These are phyloP conservation scores for Actinopyga echinites DNA, from an alignment of 53 echinoderm and acorn worm species.

Conservation along the genomic window DNA sequence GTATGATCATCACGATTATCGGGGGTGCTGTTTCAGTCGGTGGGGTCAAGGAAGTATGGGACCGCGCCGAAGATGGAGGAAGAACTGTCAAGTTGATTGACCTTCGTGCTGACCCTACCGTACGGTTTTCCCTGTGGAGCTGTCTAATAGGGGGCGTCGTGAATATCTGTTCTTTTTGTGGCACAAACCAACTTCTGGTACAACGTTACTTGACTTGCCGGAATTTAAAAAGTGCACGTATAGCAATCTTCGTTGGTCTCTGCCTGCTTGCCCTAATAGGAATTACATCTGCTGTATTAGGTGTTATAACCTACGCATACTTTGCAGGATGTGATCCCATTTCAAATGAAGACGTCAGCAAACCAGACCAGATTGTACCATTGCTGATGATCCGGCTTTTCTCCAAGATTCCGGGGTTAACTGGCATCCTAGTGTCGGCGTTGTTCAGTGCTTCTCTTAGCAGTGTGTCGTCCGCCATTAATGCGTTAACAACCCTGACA, in stretches of 20 bases:
- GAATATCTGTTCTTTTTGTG: neutral
- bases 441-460: conserved; percentile 16
- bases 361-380: conserved; percentile 4
- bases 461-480: conserved; percentile 16
- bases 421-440: conserved; percentile 7
- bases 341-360: neutral
- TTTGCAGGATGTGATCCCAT: conserved; percentile 30
- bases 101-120: neutral
- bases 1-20: no score
- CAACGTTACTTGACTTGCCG: no score
- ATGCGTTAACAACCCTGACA: conserved; percentile 10
- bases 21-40: no score
- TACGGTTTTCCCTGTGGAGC: conserved; percentile 11
- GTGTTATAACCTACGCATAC: conserved; percentile 13
- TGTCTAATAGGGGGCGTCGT: neutral
- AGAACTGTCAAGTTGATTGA: neutral
- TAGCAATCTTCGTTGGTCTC: neutral
- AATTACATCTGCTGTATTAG: neutral
- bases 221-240: neutral
- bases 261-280: neutral
- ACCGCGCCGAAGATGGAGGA: neutral
- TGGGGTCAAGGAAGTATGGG: no score
- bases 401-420: neutral
- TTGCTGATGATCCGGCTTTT: conserved; percentile 8
- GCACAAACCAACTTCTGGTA: conserved; percentile 29